These are phyloP conservation scores for Muscidifurax raptorellus DNA, from an alignment of 1,140 invertebrate genomes.

Conservation along the genomic window DNA sequence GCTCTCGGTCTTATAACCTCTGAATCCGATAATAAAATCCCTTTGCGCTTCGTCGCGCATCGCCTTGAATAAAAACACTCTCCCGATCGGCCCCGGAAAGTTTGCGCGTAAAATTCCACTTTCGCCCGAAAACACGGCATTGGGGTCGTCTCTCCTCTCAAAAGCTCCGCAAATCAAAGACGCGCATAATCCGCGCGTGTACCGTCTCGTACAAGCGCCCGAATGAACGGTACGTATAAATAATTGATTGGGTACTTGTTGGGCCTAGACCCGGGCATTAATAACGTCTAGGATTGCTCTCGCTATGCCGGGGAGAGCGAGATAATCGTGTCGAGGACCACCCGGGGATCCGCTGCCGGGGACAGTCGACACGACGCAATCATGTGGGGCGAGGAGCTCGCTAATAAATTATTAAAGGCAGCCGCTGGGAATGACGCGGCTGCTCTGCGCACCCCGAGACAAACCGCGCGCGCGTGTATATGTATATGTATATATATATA, in stretches of 20 bases:
- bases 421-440: conserved; percentile 71
- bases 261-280: conserved; percentile 24
- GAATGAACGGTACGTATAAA: conserved; percentile 41
- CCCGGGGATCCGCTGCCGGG: conserved; percentile 66
- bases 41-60: neutral
- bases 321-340: conserved; percentile 73
- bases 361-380: conserved; percentile 74
- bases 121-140: neutral
- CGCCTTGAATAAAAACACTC: neutral
- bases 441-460: conserved; percentile 20
- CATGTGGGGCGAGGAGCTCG: conserved; percentile 62
- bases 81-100: neutral
- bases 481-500: too few species aligned
- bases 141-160: neutral
- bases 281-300: conserved; percentile 41
- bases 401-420: conserved; percentile 77
- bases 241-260: conserved; percentile 55
- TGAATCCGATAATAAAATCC: neutral
- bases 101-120: conserved; percentile 34
- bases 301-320: neutral
- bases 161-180: neutral
- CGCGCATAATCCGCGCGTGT: neutral
- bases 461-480: neutral
- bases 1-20: too few species aligned
- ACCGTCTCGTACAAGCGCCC: neutral